phyloP scores from a whole-genome alignment of 1,140 invertebrate genomes.

The Calephelis virginiensis region DNA sequence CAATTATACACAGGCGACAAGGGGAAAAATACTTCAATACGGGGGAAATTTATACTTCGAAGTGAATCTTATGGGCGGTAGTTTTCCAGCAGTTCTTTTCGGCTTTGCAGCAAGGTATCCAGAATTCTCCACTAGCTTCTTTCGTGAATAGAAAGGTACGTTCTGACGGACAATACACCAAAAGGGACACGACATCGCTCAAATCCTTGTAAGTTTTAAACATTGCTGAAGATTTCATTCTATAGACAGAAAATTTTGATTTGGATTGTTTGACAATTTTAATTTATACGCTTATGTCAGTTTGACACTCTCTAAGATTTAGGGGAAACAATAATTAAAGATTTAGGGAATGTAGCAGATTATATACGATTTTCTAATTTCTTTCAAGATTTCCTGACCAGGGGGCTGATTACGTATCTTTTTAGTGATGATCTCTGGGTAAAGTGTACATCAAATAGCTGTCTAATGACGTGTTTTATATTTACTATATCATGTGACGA shows the following conservation, averaged over 20 bases:
- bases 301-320: too few species aligned
- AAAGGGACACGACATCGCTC: conserved; percentile 50
- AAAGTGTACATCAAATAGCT: too few species aligned
- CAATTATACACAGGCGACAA: too few species aligned
- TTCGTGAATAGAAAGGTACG: conserved; percentile 44
- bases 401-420: too few species aligned
- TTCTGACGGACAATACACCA: conserved; percentile 50
- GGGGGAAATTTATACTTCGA: conserved; percentile 39
- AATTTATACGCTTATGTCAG: too few species aligned
- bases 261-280: not conserved
- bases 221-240: conserved; percentile 33
- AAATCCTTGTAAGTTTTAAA: conserved; percentile 56
- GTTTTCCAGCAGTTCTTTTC: conserved; percentile 57
- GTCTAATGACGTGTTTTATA: too few species aligned
- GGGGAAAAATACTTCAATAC: not conserved
- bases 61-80: conserved; percentile 53
- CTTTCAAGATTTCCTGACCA: too few species aligned
- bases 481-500: too few species aligned
- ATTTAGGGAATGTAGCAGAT: too few species aligned
- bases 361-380: too few species aligned
- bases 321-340: not conserved
- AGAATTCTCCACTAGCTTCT: conserved; percentile 48
- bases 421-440: too few species aligned
- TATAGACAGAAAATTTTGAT: not conserved
- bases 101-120: conserved; percentile 52